Evolutionary conservation across 2,113 vertebrate species (phyloP).

Genomic region (Typhlomys cinereus): DNA sequence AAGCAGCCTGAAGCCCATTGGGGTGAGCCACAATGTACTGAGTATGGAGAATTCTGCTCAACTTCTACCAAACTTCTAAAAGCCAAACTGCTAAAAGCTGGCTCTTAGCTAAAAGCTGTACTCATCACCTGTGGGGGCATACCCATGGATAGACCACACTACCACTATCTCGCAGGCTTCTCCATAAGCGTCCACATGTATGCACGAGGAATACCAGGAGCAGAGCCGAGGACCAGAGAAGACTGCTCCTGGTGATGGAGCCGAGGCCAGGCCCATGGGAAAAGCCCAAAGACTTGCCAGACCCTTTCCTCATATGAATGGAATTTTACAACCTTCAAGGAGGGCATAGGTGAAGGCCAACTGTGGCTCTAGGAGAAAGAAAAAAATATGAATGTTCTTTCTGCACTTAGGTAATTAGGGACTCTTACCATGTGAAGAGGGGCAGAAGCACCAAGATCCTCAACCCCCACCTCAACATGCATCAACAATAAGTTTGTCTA

Average conservation of each 20-base stretch:
- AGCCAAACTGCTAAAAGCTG: background rate
- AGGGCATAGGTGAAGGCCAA: background rate
- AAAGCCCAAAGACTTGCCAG: background rate
- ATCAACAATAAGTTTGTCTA: background rate
- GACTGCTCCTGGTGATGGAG: background rate
- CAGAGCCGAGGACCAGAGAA: background rate
- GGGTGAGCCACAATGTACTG: background rate
- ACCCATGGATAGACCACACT: background rate
- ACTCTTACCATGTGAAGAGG: background rate
- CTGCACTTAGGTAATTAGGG: background rate
- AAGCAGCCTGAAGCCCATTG: background rate
- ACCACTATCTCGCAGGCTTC: background rate
- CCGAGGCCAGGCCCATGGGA: background rate
- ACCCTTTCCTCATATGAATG: background rate
- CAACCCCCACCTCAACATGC: background rate
- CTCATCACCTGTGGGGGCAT: background rate
- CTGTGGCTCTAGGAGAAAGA: background rate
- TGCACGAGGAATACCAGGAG: background rate
- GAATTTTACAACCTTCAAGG: background rate
- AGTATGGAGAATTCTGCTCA: background rate
- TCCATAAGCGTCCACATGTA: background rate
- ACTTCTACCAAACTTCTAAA: constrained; percentile 19
- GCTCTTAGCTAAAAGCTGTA: background rate
- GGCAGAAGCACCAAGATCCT: background rate
- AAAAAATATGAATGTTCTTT: background rate